Base-by-base conservation (phyloP, 2,113 vertebrate species). In the Cygnus buccinator region DNA sequence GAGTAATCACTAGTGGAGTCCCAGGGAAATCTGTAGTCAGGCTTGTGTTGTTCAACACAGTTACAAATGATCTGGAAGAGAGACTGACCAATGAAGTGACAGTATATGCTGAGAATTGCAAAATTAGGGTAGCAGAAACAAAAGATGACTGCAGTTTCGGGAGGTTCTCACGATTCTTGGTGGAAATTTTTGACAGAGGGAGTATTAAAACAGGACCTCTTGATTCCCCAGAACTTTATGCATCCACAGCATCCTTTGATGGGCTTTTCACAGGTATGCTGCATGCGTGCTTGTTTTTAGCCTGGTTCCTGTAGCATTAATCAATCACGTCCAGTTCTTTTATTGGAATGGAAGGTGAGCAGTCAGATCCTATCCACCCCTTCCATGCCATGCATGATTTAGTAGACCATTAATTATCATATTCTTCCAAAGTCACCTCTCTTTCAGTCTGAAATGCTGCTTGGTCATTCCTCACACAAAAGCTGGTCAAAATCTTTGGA, bases 11-110 rank as follows among this genome's bases (percentile, higher is more conserved):
- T 43, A 21, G 67, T 50, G 78, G 19, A 35, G n/a, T 86, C 61
- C 50, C 11, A 2, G 6, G 15, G 41, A 46, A 2, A 67, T 78
- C 84, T 2, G 1, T 61, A 16, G 41, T 91, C 26, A 44, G 84
- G 43, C 48, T 52, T 46, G 58, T 94, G 85, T 85, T 87, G 75
- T 44, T 87, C 35, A 81, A 54, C 25, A 7, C 8, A 70, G 68
- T 86, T 88, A 46, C 20, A 89, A 92, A 67, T 57, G 28, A 55
- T 84, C 65, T 78, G 80, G 46, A 63, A 81, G 41, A 83, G 25
- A 86, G 63, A 39, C n/a, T 86, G 59, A 91, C 33, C 63, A 58
- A 65, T 61, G 37, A 91, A 75, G 80, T 68, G 80, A 57, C 65
- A 74, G 26, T n/a, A 9, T 46, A 5, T 55, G 80, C 55, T 86